phyloP scores from a whole-genome alignment of 2,888 invertebrate species.

The Heliconius ismenius region DNA sequence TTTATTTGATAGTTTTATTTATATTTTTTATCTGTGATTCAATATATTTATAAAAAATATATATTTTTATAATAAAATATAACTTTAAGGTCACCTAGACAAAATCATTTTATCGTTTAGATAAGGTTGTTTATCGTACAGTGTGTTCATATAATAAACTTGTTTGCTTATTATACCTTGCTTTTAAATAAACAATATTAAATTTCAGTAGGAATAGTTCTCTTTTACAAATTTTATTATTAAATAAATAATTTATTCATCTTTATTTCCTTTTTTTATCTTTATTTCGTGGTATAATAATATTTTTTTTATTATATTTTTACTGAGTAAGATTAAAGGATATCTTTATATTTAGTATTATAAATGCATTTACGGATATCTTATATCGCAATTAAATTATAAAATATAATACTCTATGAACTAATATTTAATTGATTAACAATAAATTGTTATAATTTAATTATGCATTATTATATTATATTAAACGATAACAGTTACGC shows the following conservation, averaged over 20 bases:
- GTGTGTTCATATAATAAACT: neutral
- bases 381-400: no score
- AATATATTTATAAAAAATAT: neutral
- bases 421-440: neutral
- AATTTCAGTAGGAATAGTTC: neutral
- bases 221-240: no score
- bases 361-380: no score
- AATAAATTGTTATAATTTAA: slow-evolving; percentile 3
- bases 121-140: neutral
- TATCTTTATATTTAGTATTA: no score
- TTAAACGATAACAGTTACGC: neutral
- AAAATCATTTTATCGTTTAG: neutral
- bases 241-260: neutral
- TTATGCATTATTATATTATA: neutral
- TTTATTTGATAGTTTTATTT: neutral
- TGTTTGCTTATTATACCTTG: slow-evolving; percentile 3
- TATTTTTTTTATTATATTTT: no score
- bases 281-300: no score
- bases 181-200: neutral
- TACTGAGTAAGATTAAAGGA: no score
- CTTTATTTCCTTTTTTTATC: neutral
- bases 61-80: neutral
- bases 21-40: neutral
- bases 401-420: no score
- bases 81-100: neutral